Evolutionary conservation across 2,888 invertebrate species (phyloP), one percentile per base, ranked within the genome.

Genomic region (Strigamia transsilvanica): DNA sequence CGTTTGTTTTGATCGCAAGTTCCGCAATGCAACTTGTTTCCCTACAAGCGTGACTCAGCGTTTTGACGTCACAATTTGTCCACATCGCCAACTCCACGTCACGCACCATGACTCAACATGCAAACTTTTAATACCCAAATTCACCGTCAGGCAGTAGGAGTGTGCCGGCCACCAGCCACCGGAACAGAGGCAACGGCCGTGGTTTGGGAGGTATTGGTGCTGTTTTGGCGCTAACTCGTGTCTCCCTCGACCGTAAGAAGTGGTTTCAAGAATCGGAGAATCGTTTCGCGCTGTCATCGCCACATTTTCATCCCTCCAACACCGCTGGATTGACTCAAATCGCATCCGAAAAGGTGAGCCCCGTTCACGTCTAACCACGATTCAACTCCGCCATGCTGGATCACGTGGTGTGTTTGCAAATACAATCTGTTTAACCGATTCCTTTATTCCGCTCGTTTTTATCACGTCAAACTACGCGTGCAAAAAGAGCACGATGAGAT

Each of bases 161-260:
- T 61, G 61, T 61, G 61, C 61, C 61, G 61, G 61, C 61, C 61
- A 61, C 61, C 61, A 61, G 61, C 61, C 61, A 61, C 61, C 61
- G 61, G 61, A 61, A 61, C 61, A 61, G 61, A 61, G 61, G 61
- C 61, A 61, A 61, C 61, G 61, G 61, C 61, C 61, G 61, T 61
- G 61, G 61, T 61, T 61, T 61, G 61, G 61, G 61, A 61, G 61
- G 61, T 61, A 61, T 61, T 61, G 61, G 61, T 61, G 61, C 61
- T 61, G 61, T 61, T 61, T 61, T 61, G 61, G 61, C 61, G 61
- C 61, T 61, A 23, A 61, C 18, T 21, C 23, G 18, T 23, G 61
- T 61, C 61, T 61, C 61, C 61, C 23, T 7, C 61, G 18, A 61
- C 61, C 61, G 18, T 9, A 61, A 23, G 61, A 61, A 61, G 61